Percentiles rank a stretch among this genome's conserved stretches.
Evolutionary conservation across 2,888 invertebrate genomes (phyloP).

Genomic region (Exephanes ischioxanthus): DNA sequence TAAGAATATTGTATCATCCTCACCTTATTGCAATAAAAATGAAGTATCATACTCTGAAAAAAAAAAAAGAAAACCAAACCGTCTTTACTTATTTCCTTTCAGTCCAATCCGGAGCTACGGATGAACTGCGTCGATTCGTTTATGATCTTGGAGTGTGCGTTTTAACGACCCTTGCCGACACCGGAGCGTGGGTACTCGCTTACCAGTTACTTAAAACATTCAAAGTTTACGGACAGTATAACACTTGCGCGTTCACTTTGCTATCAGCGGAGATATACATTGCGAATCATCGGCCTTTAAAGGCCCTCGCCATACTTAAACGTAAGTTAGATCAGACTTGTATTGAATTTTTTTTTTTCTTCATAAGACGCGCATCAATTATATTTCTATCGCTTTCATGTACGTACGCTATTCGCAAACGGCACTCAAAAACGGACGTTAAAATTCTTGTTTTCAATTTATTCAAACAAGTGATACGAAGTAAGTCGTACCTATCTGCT

Average conservation of each 20-base stretch:
- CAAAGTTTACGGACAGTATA: constrained; percentile 68
- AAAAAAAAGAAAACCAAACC: constrained; percentile 58
- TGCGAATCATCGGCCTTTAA: constrained; percentile 76
- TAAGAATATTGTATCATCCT: constrained; percentile 3
- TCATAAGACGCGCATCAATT: not conserved
- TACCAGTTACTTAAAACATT: constrained; percentile 73
- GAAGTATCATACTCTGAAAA: constrained; percentile 46
- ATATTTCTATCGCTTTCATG: not conserved
- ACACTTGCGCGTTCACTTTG: constrained; percentile 72
- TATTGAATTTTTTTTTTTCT: not conserved
- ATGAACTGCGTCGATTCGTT: constrained; percentile 68
- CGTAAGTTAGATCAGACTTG: constrained; percentile 74
- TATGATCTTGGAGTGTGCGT: constrained; percentile 71
- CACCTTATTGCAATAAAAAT: constrained; percentile 19
- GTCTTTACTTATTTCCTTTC: constrained; percentile 71
- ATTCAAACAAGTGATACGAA: not conserved
- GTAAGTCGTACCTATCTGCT: not conserved
- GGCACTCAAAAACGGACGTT: no score
- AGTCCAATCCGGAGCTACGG: constrained; percentile 73
- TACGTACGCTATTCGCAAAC: no score
- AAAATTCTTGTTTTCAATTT: no score
- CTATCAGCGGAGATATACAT: constrained; percentile 78
- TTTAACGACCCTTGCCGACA: constrained; percentile 74
- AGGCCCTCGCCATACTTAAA: constrained; percentile 77
- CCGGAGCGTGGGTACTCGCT: constrained; percentile 76